Base-by-base conservation (phyloP, 2,113 vertebrate genomes). In the Prunella himalayana region DNA sequence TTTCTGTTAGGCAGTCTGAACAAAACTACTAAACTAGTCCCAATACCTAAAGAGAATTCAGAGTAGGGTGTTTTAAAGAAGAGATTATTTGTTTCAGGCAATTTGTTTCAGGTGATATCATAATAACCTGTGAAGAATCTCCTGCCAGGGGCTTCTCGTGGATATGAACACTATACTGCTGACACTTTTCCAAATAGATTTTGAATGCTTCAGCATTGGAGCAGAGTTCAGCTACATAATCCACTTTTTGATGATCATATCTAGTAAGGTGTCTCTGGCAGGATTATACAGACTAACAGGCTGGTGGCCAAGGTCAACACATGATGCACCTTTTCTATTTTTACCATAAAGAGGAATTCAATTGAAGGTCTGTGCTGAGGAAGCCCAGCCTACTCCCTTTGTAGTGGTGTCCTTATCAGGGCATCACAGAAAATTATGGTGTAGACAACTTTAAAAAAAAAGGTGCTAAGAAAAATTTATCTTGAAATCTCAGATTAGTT, bases 161-260 rank as follows among this genome's bases (percentile, higher is more conserved):
- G 90, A 60, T 94, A 57, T 56, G 86, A 81, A 75, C 17, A 51
- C 30, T 60, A 7, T 47, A 56, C 41, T 81, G 92, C 72, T 96
- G 96, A 96, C 82, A 86, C 18, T 95, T 96, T 81, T 78, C 88
- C 79, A 93, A 92, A 96, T 49, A 93, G 90, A 81, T 93, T 93
- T 82, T 94, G 94, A 94, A 86, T 94, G 72, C 69, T 94, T 75
- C 82, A 69, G 64, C n/a, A 50, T 4, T 59, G 72, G 64, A 95
- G 76, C 90, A 92, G 79, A 90, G 90, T 96, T 94, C 85, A 88
- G 86, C 92, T 94, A 71, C 56, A 93, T 84, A 95, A 96, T 90
- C 88, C 88, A 83, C 71, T 92, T 90, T 96, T 92, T 84, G 90
- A 95, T 96, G 90, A 96, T 92, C 51, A 42, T 88, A 95, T 93